Conservation (phyloP, 53 echinoderm and acorn worm species). For the Arbacia lixula region DNA sequence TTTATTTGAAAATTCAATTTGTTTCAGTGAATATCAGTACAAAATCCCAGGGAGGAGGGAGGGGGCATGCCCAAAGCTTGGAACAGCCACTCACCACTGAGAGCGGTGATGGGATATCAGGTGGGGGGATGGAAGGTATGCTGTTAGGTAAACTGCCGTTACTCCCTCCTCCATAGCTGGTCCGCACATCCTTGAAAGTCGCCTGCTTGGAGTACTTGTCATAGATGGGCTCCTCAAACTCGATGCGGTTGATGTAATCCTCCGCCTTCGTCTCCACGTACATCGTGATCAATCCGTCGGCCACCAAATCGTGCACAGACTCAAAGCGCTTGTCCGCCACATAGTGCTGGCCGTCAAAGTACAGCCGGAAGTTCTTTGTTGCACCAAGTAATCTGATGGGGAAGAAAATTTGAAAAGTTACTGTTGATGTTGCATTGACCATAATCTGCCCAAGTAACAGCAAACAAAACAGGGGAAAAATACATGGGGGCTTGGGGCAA, state of each 20-base stretch:
- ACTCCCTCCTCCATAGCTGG: too few species aligned
- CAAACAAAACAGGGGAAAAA: too few species aligned
- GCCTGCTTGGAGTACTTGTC: slow-evolving; percentile 89
- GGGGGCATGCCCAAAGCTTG: background rate
- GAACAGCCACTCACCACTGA: slow-evolving; percentile 4
- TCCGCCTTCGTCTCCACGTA: slow-evolving; percentile 95
- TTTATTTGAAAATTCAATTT: too few species aligned
- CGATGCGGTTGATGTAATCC: slow-evolving; percentile 94
- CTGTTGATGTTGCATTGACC: too few species aligned
- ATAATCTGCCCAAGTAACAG: too few species aligned
- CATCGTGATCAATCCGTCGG: slow-evolving; percentile 93
- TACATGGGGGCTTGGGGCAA: too few species aligned
- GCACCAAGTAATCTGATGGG: slow-evolving; percentile 35
- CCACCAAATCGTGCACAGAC: slow-evolving; percentile 91
- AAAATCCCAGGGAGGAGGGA: too few species aligned
- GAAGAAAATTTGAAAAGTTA: too few species aligned
- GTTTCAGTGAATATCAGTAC: too few species aligned
- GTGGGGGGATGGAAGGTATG: slow-evolving; percentile 3
- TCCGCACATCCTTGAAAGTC: slow-evolving; percentile 69
- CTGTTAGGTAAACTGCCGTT: slow-evolving; percentile 53
- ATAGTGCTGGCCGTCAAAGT: slow-evolving; percentile 95
- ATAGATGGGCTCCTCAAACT: slow-evolving; percentile 90
- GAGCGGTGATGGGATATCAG: background rate
- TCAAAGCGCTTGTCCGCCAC: slow-evolving; percentile 95
- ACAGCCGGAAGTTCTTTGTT: slow-evolving; percentile 90